Base-by-base conservation (phyloP, 2,797 vertebrate species). In the Siniperca scherzeri region DNA sequence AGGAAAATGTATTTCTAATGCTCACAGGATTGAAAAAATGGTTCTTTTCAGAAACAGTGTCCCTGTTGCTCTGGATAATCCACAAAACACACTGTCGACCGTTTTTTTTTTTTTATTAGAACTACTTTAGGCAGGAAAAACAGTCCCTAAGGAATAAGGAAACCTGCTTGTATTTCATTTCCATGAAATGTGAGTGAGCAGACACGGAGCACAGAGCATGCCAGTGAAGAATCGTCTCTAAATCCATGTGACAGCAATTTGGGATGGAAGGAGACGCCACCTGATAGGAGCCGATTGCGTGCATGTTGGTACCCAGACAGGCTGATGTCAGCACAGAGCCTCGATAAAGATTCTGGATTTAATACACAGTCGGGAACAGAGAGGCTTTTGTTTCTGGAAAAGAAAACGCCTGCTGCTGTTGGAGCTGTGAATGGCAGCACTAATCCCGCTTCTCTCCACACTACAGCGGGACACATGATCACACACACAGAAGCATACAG, bases 301-400 rank as follows among this genome's bases (percentile, higher is more conserved):
- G 61, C 46, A 48, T 2, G 62, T 4, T 12, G 46, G 46, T 12
- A 46, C 16, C 27, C 77, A 78, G 87, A 87, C 79, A 3, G 72
- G 87, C 87, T 86, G 88, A 89, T 90, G 88, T 91, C 90, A 90
- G 87, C 88, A 73, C 65, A 25, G 44, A 52, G 74, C 56, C 48
- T 56, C 33, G 22, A 60, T 69, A 83, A 71, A 77, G 77, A 89
- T 84, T 66, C 73, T 44, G 82, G 82, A 77, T 85, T 77, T 68
- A 53, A 82, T 30, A 60, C 53, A 5, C 33, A 38, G 77, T 5
- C 79, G 9, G 79, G 70, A 81, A 89, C 88, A 91, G 81, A 77
- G 74, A 27, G 72, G 83, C 86, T 86, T 92, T 91, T 92, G 92
- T 92, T 89, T 64, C 59, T 22, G 75, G 48, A 21, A 52, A 13